Percentiles rank a stretch among this genome's conserved stretches.
phyloP scores from a whole-genome alignment of 2,888 invertebrate species.

The Patella ulyssiponensis region DNA sequence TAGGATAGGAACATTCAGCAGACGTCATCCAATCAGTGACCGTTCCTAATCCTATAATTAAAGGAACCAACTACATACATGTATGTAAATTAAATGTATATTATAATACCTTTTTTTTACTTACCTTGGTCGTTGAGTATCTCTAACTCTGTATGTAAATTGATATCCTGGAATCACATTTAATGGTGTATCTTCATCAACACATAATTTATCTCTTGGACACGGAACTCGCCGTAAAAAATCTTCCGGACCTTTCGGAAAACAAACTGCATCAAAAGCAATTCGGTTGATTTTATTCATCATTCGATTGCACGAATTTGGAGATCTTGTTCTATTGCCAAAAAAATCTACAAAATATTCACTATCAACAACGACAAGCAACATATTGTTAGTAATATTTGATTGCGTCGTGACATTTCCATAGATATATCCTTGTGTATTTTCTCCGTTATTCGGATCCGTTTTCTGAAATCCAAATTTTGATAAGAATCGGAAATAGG shows the following conservation, averaged over 20 bases:
- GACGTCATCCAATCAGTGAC: no score
- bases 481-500: constrained; percentile 86
- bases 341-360: constrained; percentile 91
- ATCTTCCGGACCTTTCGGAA: constrained; percentile 82
- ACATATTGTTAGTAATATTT: constrained; percentile 75
- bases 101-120: no score
- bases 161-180: constrained; percentile 91
- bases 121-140: constrained; percentile 90
- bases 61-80: no score
- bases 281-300: constrained; percentile 86
- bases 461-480: constrained; percentile 98
- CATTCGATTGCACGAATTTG: constrained; percentile 85
- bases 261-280: constrained; percentile 89
- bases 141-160: constrained; percentile 93
- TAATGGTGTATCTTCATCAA: constrained; percentile 84
- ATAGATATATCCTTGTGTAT: constrained; percentile 94
- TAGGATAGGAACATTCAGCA: no score
- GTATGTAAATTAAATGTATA: no score
- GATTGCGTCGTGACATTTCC: constrained; percentile 88
- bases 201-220: constrained; percentile 81
- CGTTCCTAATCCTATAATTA: no score
- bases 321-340: constrained; percentile 79
- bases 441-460: constrained; percentile 85
- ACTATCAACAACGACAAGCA: constrained; percentile 91
- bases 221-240: constrained; percentile 91